Percentiles rank a stretch among this genome's conserved stretches.
Conservation (phyloP, 2,888 invertebrate species). For the Neria commutata region DNA sequence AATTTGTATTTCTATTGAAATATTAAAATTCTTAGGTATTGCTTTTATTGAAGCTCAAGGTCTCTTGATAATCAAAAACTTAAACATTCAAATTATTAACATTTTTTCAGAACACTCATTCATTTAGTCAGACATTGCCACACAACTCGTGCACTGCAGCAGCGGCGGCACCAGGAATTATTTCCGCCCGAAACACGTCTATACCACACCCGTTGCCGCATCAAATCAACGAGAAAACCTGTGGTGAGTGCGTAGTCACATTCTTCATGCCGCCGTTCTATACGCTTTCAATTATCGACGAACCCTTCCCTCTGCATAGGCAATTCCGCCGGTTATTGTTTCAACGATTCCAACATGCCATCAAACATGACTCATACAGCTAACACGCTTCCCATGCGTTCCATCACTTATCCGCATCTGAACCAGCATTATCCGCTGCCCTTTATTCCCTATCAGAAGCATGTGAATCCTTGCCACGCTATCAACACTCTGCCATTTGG, state of each 20-base stretch:
- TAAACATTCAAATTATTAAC: too few species aligned
- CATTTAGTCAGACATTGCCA: slow-evolving; percentile 54
- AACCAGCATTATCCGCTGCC: slow-evolving; percentile 42
- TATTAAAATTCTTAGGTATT: too few species aligned
- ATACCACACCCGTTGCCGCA: slow-evolving; percentile 63
- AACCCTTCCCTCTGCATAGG: too few species aligned
- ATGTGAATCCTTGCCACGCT: slow-evolving; percentile 55
- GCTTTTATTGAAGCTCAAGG: too few species aligned
- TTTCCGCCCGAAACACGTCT: slow-evolving; percentile 60
- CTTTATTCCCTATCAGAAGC: slow-evolving; percentile 47
- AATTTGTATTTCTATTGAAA: too few species aligned
- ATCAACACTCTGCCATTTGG: slow-evolving; percentile 52
- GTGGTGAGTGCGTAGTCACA: slow-evolving; percentile 24
- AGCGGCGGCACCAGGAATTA: slow-evolving; percentile 31
- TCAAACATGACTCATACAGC: slow-evolving; percentile 30
- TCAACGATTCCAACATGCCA: too few species aligned
- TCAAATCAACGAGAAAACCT: slow-evolving; percentile 51
- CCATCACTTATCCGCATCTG: slow-evolving; percentile 30
- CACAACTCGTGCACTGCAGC: slow-evolving; percentile 38
- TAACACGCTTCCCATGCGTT: slow-evolving; percentile 40
- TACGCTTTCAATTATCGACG: too few species aligned
- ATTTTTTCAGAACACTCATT: slow-evolving; percentile 43
- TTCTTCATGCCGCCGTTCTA: not conserved
- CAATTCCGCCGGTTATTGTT: too few species aligned
- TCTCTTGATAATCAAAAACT: too few species aligned